Evolutionary conservation across 2,797 vertebrate species (phyloP).

Genomic region (Spatula versicolor): DNA sequence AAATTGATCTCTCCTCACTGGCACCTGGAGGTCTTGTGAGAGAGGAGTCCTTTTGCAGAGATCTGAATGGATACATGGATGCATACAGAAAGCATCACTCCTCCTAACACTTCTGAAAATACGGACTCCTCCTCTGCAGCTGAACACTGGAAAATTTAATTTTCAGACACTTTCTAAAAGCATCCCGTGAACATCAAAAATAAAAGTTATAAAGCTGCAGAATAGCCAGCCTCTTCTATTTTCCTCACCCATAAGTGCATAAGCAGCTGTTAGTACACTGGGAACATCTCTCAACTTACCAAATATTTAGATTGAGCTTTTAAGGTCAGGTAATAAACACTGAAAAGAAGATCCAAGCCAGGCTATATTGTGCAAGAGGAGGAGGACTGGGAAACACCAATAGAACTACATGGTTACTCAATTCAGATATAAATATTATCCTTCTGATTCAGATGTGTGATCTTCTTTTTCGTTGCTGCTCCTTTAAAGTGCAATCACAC

Average conservation of each 20-base stretch:
- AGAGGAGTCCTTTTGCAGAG: neutral
- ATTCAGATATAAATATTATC: slow-evolving; percentile 47
- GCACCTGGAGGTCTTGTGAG: neutral
- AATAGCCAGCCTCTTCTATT: neutral
- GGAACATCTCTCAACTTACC: neutral
- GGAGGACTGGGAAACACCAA: slow-evolving; percentile 32
- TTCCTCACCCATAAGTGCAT: neutral
- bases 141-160: slow-evolving; percentile 18
- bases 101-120: slow-evolving; percentile 35
- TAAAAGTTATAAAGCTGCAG: neutral
- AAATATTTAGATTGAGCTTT: slow-evolving; percentile 29
- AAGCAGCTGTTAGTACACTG: neutral
- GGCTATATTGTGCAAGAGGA: neutral
- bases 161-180: slow-evolving; percentile 16
- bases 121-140: neutral
- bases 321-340: slow-evolving; percentile 30
- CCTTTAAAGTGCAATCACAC: slow-evolving; percentile 16
- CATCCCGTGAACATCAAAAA: neutral
- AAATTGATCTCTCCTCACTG: neutral
- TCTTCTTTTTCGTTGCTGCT: slow-evolving; percentile 13
- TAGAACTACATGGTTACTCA: slow-evolving; percentile 19
- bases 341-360: neutral
- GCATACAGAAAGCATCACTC: neutral
- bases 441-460: slow-evolving; percentile 47
- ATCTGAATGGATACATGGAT: neutral